Percentiles rank a stretch among this genome's conserved stretches.
Evolutionary conservation across 2,888 invertebrate genomes (phyloP).

Genomic region (Nowickia ferox): DNA sequence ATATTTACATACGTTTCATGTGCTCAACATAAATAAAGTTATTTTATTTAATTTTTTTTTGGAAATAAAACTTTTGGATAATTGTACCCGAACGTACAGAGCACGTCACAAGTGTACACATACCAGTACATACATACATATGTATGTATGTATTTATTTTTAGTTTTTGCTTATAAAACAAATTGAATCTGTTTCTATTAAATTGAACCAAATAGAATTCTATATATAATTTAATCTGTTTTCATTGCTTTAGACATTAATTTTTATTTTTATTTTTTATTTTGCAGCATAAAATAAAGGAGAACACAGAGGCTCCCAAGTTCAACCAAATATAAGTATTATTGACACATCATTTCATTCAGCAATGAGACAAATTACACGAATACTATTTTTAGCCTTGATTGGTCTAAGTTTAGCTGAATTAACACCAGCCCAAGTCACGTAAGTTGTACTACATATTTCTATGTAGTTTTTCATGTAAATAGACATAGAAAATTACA

Average conservation of each 20-base stretch:
- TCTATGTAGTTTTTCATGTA: too few species aligned
- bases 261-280: too few species aligned
- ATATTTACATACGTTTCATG: conserved; percentile 24
- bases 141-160: background rate
- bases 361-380: conserved; percentile 76
- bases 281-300: too few species aligned
- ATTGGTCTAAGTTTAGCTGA: conserved; percentile 77
- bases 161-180: background rate
- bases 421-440: conserved; percentile 75
- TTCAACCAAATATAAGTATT: background rate
- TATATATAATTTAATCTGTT: too few species aligned
- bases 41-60: conserved; percentile 29
- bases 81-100: background rate
- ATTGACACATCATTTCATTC: conserved; percentile 15
- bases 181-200: background rate
- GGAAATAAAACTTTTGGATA: conserved; percentile 38
- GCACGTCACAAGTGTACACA: background rate
- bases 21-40: conserved; percentile 49
- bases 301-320: too few species aligned
- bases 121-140: background rate
- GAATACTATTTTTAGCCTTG: conserved; percentile 77
- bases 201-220: background rate
- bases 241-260: too few species aligned
- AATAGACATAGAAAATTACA: too few species aligned
- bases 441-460: conserved; percentile 77